Conservation (phyloP, 2,888 invertebrate species). For the Cephus runcator region DNA sequence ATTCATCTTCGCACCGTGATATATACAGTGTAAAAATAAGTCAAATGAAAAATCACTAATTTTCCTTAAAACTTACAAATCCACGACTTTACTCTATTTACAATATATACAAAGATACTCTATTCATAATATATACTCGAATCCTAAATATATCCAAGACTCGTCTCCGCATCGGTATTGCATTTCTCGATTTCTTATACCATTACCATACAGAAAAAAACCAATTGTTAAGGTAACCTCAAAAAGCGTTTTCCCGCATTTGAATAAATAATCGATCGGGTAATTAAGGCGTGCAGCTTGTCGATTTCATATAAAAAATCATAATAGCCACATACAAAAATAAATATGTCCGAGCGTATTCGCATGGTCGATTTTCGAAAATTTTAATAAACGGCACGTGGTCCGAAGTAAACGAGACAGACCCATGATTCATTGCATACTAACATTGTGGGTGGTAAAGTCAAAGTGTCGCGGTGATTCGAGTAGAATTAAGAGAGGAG, state of each 20-base stretch:
- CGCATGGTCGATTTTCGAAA: not conserved
- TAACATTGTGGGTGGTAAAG: not conserved
- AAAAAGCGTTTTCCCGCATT: not conserved
- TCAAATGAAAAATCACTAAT: not conserved
- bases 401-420: not conserved
- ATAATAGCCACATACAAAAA: not conserved
- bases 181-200: not conserved
- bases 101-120: not conserved
- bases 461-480: not conserved
- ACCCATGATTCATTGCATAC: not conserved
- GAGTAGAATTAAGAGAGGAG: not conserved
- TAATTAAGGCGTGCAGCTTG: not conserved
- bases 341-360: not conserved
- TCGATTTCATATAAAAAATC: not conserved
- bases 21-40: not conserved
- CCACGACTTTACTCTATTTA: not conserved
- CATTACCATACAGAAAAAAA: not conserved
- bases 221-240: not conserved
- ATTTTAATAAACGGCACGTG: not conserved
- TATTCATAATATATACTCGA: not conserved
- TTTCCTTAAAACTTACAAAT: not conserved
- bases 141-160: not conserved
- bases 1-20: not conserved
- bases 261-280: not conserved
- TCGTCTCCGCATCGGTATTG: not conserved